Evolutionary conservation across 1,140 invertebrate genomes (phyloP), one percentile per base, ranked within the genome.

Genomic region (Scylla paramamosain): DNA sequence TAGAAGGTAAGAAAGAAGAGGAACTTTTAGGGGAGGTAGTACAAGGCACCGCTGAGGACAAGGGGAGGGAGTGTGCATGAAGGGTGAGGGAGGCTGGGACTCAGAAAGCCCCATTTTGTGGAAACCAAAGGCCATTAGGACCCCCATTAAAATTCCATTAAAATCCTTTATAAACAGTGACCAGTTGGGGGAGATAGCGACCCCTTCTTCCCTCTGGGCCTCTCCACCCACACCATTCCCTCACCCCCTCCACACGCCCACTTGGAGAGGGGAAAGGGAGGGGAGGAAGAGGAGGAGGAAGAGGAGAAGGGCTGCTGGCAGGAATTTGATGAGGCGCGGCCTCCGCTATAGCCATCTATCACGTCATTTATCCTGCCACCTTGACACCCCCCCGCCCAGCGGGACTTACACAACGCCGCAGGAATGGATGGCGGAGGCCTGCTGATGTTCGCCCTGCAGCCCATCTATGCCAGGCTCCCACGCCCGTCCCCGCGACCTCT

Each of bases 91-190:
- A 31, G n/a, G 52, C 82, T n/a, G 83, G 67, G 88, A 31, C 93
- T 46, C 89, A 25, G 77, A 86, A 94, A 89, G 45, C 93, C 93
- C 93, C 89, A 91, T 94, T 94, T 91, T 91, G 93, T 67, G 87
- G 93, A 94, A 77, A 94, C 93, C 39, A 82, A 91, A 48, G 48
- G 88, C 88, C 88, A 84, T 94, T 94, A 28, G 45, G 39, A 39
- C 67, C 16, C 83, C 91, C 91, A 93, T 95, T 95, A 95, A 95
- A 95, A 95, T 95, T 95, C 94, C 94, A 92, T 95, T 95, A 89
- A 77, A 95, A 88, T 92, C 91, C 91, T 95, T 25, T 89, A 88
- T 88, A 95, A 95, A 95, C 94, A 93, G 84, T 95, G 84, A 92
- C 94, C 91, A 82, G 84, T 92, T 87, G 94, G 90, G 91, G 48